Percentiles rank a stretch among this genome's conserved stretches.
phyloP scores from a whole-genome alignment of 1,140 invertebrate species.

The Apis mellifera region DNA sequence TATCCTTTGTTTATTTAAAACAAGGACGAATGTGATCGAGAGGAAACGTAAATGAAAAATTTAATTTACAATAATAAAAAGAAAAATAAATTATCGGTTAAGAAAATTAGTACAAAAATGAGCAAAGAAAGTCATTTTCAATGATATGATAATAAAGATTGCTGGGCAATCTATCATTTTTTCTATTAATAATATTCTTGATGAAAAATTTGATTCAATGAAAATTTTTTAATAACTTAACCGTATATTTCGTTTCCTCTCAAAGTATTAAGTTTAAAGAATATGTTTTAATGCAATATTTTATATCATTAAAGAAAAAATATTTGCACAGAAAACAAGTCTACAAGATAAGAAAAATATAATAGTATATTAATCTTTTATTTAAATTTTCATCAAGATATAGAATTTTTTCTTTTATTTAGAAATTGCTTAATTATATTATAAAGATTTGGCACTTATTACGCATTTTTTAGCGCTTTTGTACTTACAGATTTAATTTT shows the following conservation, averaged over 20 bases:
- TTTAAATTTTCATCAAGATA: neutral
- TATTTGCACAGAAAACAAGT: slow-evolving; percentile 20
- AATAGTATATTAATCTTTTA: neutral
- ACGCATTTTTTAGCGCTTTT: slow-evolving; percentile 3
- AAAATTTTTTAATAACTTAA: slow-evolving; percentile 15
- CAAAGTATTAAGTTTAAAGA: slow-evolving; percentile 20
- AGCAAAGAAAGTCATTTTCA: slow-evolving; percentile 26
- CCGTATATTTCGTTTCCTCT: slow-evolving; percentile 44
- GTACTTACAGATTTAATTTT: slow-evolving; percentile 16
- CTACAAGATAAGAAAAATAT: neutral
- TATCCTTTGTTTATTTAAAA: slow-evolving; percentile 34
- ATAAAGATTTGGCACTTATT: slow-evolving; percentile 31
- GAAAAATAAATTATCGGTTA: slow-evolving; percentile 15
- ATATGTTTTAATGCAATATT: slow-evolving; percentile 1
- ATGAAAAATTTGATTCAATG: slow-evolving; percentile 12
- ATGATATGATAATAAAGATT: slow-evolving; percentile 23
- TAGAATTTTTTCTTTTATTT: neutral
- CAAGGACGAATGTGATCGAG: slow-evolving; percentile 23
- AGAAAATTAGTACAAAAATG: slow-evolving; percentile 45
- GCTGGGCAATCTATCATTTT: slow-evolving; percentile 53
- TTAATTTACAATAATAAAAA: neutral
- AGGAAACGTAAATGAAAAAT: slow-evolving; percentile 32
- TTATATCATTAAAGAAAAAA: slow-evolving; percentile 16
- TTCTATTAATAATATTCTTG: slow-evolving; percentile 39
- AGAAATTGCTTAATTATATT: slow-evolving; percentile 12